Conservation (phyloP, 2,113 vertebrate species). For the Chunga burmeisteri region DNA sequence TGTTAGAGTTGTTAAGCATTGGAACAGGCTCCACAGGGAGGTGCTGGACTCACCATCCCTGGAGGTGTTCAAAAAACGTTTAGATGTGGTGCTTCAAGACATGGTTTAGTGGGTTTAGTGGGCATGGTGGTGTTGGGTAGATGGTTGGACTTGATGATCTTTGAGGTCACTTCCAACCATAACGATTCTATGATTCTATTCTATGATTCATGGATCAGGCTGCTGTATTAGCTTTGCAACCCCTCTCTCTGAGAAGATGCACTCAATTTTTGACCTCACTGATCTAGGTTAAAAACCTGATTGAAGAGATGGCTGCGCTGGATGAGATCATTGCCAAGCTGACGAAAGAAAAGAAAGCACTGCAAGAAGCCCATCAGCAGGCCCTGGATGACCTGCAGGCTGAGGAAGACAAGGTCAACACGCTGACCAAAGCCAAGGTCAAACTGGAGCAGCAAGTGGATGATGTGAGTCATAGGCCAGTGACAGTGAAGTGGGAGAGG, state of each 20-base stretch:
- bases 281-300: conserved; percentile 90
- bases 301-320: conserved; percentile 89
- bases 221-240: not conserved
- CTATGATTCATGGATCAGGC: not conserved
- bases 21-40: too few species aligned
- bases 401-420: conserved; percentile 91
- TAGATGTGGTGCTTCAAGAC: too few species aligned
- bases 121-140: too few species aligned
- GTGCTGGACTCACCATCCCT: too few species aligned
- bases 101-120: too few species aligned
- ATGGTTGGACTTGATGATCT: too few species aligned
- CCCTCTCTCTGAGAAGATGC: not conserved
- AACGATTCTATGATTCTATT: too few species aligned
- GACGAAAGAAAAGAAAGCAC: conserved; percentile 90
- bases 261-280: not conserved
- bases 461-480: conserved; percentile 80
- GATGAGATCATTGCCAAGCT: conserved; percentile 88
- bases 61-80: too few species aligned
- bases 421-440: conserved; percentile 86
- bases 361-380: conserved; percentile 92
- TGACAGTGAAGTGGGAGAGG: not conserved
- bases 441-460: conserved; percentile 95
- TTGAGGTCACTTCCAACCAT: too few species aligned
- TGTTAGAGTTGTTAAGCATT: too few species aligned
- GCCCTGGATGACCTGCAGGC: conserved; percentile 90